Base-by-base conservation (phyloP, 53 echinoderm and acorn worm genomes). In the Echinarachnius parma region DNA sequence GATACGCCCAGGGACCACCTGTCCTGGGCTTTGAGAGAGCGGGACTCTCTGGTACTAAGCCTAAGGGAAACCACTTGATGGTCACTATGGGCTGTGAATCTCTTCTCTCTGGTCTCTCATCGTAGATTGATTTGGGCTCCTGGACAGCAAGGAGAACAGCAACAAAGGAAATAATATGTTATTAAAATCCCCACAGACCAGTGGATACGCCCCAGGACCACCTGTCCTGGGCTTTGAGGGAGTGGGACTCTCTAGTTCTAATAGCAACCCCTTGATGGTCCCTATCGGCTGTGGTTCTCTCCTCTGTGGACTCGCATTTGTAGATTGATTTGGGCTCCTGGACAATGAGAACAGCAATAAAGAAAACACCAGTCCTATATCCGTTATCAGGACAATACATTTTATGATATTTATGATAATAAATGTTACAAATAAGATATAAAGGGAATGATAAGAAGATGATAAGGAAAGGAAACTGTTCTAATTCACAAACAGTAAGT, bases 301-400 rank as follows among this genome's bases (percentile, higher is more conserved):
- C 35, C 74, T 33, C 27, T 72, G 56, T 8, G 57, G 44, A 19
- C 78, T 47, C 5, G 88, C 92, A 53, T 88, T n/a, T 84, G 24
- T 83, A 84, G 32, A 92, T 88, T 42, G 92, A 84, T 53, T 92
- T 92, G 44, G 92, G 75, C 45, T 92, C 92, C 92, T 92, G 78
- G 2, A 48, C n/a, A n/a, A n/a, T n/a, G n/a, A n/a, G n/a, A n/a
- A n/a, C n/a, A n/a, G n/a, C n/a, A n/a, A n/a, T n/a, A n/a, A n/a
- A n/a, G n/a, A n/a, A n/a, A n/a, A n/a, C n/a, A n/a, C n/a, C n/a
- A 15, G 30, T 28, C 15, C 26, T 33, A 68, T 28, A 3, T 25
- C 7, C n/a, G n/a, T n/a, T n/a, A n/a, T n/a, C n/a, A n/a, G n/a
- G n/a, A n/a, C n/a, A n/a, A n/a, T n/a, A n/a, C n/a, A n/a, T n/a